Conservation (phyloP, 1,140 invertebrate species). For the Aricia agestis region DNA sequence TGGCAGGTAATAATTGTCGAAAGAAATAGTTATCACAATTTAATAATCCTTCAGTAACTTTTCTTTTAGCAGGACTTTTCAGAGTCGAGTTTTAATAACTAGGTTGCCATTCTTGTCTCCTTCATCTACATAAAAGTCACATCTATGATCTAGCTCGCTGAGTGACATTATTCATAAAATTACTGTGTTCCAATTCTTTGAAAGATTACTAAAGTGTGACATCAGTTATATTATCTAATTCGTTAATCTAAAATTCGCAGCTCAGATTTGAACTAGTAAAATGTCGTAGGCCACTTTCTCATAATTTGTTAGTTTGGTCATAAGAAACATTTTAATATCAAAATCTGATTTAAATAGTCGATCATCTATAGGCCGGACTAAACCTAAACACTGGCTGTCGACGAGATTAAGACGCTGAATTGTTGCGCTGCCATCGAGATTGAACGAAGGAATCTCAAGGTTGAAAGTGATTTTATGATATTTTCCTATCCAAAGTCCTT, state of each 20-base stretch:
- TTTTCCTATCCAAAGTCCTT: background rate
- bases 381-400: conserved; percentile 18
- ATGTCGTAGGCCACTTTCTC: conserved; percentile 30
- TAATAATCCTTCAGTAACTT: conserved; percentile 23
- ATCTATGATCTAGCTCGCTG: background rate
- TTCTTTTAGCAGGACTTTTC: background rate
- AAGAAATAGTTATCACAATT: conserved; percentile 32
- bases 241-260: conserved; percentile 10
- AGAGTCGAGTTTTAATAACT: background rate
- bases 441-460: background rate
- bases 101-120: background rate
- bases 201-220: background rate
- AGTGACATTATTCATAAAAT: background rate
- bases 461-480: no score
- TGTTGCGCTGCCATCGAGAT: background rate
- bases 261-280: conserved; percentile 16
- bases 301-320: conserved; percentile 7
- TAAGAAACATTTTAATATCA: conserved; percentile 12
- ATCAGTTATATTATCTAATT: background rate
- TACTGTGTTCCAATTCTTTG: background rate
- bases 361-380: conserved; percentile 55
- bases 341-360: background rate
- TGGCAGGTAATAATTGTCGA: conserved; percentile 59
- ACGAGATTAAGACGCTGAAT: background rate
- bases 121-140: background rate